Base-by-base conservation (phyloP, 2,888 invertebrate genomes). In the Sphinx pinastri region DNA sequence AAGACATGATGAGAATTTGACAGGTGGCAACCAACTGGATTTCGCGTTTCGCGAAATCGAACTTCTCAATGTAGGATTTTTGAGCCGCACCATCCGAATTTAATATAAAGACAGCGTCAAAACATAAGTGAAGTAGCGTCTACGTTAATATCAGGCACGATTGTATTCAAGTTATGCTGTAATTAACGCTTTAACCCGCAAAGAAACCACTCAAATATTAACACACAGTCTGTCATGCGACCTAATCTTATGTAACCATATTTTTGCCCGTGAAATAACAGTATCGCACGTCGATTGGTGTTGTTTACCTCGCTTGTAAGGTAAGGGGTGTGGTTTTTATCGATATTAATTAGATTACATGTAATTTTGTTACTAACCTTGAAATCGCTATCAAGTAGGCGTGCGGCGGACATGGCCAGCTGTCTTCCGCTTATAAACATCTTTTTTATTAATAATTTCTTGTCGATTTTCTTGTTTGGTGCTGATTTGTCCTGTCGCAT, bases 41-140 rank as follows among this genome's bases (percentile, higher is more conserved):
- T 82, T 77, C 74, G 79, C 79, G 76, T 84, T 81, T 80, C 78
- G 79, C 80, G 79, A 81, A 60, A 82, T 80, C 84, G 84, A 87
- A 89, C 84, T 83, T 84, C 84, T 91, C 88, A 91, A 93, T 92
- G 92, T 93, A 93, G 92, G 84, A 84, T 88, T 88, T 71, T 85
- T 86, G 88, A 89, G 83, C 87, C 83, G 80, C 86, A 80, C 73
- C 81, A 88, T 81, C 84, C 81, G 81, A 82, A 82, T 75, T 84
- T 80, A 79, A 76, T 73, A 72, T 75, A 81, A 83, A 79, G 84
- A 85, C 91, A 87, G 89, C 91, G 87, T 87, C 82, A 80, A 79
- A 79, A 84, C 81, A 75, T 83, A 91, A 92, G 93, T 93, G 89
- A 92, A 92, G 93, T 93, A 93, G 87, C 76, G 77, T 80, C 88